A percentile compares a stretch with the other conserved stretches of the same genome.
Evolutionary conservation across 2,888 invertebrate genomes (phyloP).

Genomic region (Bombyx huttoni): DNA sequence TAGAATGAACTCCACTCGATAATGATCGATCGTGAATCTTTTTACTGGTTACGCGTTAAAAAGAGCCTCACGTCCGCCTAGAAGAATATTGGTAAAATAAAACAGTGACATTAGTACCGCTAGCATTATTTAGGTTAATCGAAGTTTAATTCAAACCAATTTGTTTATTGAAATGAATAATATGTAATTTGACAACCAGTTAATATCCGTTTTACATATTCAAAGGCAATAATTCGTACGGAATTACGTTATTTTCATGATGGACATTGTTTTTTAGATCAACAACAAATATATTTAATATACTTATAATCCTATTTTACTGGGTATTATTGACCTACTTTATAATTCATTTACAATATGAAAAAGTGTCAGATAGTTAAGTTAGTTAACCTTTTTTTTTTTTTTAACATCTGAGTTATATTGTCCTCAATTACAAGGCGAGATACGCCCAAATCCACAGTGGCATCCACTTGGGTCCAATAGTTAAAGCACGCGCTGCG

Average conservation of each 20-base stretch:
- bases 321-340: not conserved
- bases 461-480: conserved; percentile 31
- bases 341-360: not conserved
- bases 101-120: not conserved
- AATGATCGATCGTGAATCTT: conserved; percentile 18
- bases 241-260: too few species aligned
- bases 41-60: conserved; percentile 6
- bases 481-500: conserved; percentile 47
- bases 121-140: not conserved
- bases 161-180: not conserved
- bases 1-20: conserved; percentile 20
- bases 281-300: too few species aligned
- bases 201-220: not conserved
- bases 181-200: not conserved
- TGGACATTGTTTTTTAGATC: too few species aligned
- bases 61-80: not conserved
- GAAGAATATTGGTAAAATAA: not conserved
- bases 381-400: not conserved
- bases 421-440: conserved; percentile 27
- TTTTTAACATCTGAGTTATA: not conserved
- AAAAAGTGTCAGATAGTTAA: too few species aligned
- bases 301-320: too few species aligned
- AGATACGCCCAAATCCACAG: conserved; percentile 29
- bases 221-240: not conserved
- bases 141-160: not conserved